Evolutionary conservation across 2,888 invertebrate species (phyloP).

Genomic region (Nasonovia ribisnigri): DNA sequence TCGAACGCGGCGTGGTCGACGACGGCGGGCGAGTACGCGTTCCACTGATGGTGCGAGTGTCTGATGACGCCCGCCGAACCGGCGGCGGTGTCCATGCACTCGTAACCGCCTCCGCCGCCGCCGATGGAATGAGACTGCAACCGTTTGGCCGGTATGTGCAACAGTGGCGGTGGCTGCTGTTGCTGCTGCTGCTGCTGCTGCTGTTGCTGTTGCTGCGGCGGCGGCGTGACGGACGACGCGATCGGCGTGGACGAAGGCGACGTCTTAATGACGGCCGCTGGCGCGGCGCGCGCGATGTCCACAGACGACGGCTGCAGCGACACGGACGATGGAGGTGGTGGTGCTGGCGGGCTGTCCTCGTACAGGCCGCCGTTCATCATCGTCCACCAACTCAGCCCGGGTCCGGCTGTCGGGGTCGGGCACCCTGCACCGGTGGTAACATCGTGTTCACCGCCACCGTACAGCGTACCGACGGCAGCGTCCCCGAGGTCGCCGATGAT

Average conservation of each 20-base stretch:
- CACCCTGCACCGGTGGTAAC: conserved; percentile 78
- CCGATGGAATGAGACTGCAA: conserved; percentile 74
- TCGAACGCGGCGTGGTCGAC: conserved; percentile 74
- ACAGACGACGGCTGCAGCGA: conserved; percentile 76
- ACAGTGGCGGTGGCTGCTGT: conserved; percentile 71
- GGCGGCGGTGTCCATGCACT: conserved; percentile 70
- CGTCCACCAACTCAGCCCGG: conserved; percentile 88
- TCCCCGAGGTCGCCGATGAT: conserved; percentile 69
- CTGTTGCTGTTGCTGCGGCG: conserved; percentile 17
- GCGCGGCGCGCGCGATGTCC: conserved; percentile 73
- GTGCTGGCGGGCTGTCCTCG: conserved; percentile 78
- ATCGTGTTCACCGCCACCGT: conserved; percentile 79
- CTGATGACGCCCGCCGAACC: conserved; percentile 81
- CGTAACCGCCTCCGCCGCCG: conserved; percentile 75
- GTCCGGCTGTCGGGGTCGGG: conserved; percentile 72
- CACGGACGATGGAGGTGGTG: conserved; percentile 74
- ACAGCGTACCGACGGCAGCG: conserved; percentile 78
- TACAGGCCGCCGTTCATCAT: conserved; percentile 87
- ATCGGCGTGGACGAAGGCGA: conserved; percentile 75
- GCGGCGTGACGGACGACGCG: conserved; percentile 74
- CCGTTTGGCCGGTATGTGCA: conserved; percentile 91
- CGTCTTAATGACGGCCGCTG: conserved; percentile 73
- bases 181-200: conserved; percentile 18
- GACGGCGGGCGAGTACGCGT: conserved; percentile 78
- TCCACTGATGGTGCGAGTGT: conserved; percentile 82